These are phyloP conservation scores for Isichthys henryi DNA, from an alignment of 2,113 vertebrate species.

Conservation along the genomic window DNA sequence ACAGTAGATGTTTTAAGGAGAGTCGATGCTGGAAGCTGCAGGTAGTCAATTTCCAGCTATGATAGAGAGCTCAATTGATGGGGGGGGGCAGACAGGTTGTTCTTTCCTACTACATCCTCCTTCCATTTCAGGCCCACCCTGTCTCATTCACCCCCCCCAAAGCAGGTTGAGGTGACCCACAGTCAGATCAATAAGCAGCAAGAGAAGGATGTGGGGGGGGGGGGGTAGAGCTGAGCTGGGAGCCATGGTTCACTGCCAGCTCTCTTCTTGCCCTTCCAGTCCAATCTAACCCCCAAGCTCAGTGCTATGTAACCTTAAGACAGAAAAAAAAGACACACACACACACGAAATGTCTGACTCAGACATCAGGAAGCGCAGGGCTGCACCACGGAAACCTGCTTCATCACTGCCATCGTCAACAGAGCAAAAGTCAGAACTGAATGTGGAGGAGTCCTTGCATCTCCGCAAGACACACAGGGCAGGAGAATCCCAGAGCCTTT, in stretches of 20 bases:
- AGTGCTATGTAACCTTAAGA: not conserved
- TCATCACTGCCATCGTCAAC: not conserved
- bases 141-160: not conserved
- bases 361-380: not conserved
- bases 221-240: not conserved
- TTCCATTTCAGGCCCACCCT: not conserved
- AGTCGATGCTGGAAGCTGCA: not conserved
- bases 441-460: not conserved
- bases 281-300: not conserved
- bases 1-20: not conserved
- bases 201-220: not conserved
- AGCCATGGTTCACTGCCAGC: not conserved
- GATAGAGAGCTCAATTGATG: not conserved
- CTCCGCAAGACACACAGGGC: not conserved
- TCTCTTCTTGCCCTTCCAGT: not conserved
- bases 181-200: not conserved
- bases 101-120: not conserved
- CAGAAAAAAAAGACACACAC: too few species aligned
- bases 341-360: not conserved
- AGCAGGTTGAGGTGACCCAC: not conserved
- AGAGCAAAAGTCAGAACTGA: not conserved
- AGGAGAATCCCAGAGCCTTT: not conserved
- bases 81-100: not conserved
- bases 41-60: not conserved
- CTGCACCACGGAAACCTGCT: not conserved